These are phyloP conservation scores for Melanaphis sacchari DNA, from an alignment of 1,140 invertebrate genomes.

Conservation along the genomic window DNA sequence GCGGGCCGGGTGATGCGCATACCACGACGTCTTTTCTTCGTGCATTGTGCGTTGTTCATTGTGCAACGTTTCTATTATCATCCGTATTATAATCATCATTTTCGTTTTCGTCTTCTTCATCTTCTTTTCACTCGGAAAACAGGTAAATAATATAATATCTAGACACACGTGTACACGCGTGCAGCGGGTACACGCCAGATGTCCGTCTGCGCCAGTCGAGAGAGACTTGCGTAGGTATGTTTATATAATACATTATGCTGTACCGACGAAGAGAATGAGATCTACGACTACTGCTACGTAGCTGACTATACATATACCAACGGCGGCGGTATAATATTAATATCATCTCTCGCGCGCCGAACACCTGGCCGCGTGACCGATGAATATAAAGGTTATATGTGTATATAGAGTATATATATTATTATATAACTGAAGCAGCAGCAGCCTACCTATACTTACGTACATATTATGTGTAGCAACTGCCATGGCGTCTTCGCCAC, in stretches of 20 bases:
- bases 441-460: background rate
- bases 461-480: background rate
- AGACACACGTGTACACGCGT: background rate
- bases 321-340: background rate
- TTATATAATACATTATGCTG: background rate
- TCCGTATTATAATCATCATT: background rate
- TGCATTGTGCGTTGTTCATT: background rate
- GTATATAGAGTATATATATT: too few relatives aligned
- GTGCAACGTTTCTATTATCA: slow-evolving; percentile 4
- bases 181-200: slow-evolving; percentile 3
- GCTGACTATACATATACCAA: background rate
- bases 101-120: background rate
- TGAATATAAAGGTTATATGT: background rate
- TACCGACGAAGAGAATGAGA: background rate
- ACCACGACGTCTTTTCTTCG: background rate
- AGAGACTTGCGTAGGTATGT: background rate
- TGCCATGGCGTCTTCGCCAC: background rate
- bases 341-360: slow-evolving; percentile 8
- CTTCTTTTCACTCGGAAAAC: slow-evolving; percentile 24
- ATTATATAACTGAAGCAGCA: background rate
- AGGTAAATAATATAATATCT: background rate
- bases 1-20: slow-evolving; percentile 1
- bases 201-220: slow-evolving; percentile 12
- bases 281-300: background rate
- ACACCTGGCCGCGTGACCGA: background rate